These are phyloP conservation scores for Xanthorhoe designata DNA, from an alignment of 2,888 invertebrate genomes.

Conservation along the genomic window DNA sequence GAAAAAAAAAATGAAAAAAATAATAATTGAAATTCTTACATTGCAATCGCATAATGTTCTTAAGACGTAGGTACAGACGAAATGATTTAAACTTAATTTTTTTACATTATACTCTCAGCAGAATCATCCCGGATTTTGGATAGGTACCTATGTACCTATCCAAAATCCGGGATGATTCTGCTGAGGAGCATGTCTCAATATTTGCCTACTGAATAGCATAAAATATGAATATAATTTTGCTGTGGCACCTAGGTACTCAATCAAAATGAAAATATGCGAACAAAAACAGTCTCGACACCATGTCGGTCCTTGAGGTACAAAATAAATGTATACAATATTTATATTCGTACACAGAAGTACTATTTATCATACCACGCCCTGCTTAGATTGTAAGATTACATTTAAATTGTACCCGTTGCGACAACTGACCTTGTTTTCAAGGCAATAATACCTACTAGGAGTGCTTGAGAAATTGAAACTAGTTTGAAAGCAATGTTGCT, in stretches of 20 bases:
- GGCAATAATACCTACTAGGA: conserved; percentile 11
- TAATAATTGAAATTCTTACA: too few relatives aligned
- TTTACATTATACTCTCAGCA: too few relatives aligned
- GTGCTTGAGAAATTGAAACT: conserved; percentile 14
- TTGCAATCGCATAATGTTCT: too few relatives aligned
- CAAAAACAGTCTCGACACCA: neutral
- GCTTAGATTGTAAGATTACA: conserved; percentile 17
- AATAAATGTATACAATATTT: neutral
- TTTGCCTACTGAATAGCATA: too few relatives aligned
- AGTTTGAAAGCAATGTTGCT: conserved; percentile 7
- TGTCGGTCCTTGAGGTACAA: neutral
- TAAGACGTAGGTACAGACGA: too few relatives aligned
- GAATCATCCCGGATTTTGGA: too few relatives aligned
- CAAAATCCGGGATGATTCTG: too few relatives aligned
- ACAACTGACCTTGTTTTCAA: conserved; percentile 23
- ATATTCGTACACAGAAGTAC: neutral
- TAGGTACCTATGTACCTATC: too few relatives aligned
- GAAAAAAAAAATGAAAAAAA: too few relatives aligned
- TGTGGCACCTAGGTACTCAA: neutral
- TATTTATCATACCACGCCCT: neutral
- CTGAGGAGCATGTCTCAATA: too few relatives aligned
- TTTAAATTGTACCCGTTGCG: conserved; percentile 22
- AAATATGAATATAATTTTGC: too few relatives aligned
- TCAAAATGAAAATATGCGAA: neutral
- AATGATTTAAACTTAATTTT: too few relatives aligned